phyloP scores from a whole-genome alignment of 2,888 invertebrate genomes.

The Pollenia amentaria region DNA sequence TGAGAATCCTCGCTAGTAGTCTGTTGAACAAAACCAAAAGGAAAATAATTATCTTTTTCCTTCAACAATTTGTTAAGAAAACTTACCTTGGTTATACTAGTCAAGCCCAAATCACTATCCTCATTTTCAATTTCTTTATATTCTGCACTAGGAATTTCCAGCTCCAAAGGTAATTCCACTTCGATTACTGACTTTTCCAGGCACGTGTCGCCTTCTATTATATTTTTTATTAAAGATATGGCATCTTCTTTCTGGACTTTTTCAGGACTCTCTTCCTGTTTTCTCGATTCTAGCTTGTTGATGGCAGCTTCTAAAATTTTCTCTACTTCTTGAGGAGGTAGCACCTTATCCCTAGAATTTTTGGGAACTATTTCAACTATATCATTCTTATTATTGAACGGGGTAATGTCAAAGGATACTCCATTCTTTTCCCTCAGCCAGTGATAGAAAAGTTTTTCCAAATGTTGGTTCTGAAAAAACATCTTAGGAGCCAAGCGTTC shows the following conservation, averaged over 20 bases:
- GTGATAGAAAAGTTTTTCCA: conserved; percentile 81
- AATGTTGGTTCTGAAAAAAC: conserved; percentile 79
- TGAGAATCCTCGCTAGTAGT: conserved; percentile 80
- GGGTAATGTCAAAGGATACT: conserved; percentile 79
- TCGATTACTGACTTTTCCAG: conserved; percentile 46
- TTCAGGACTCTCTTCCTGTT: not conserved
- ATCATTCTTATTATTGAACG: conserved; percentile 74
- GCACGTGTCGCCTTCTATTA: conserved; percentile 2
- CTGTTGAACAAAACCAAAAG: conserved; percentile 66
- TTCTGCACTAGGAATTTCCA: not conserved
- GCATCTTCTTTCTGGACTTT: conserved; percentile 52
- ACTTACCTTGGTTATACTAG: conserved; percentile 61
- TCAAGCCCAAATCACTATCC: conserved; percentile 64
- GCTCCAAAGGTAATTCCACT: conserved; percentile 55
- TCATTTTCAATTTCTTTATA: not conserved
- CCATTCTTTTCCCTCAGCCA: conserved; percentile 82
- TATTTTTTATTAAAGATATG: conserved; percentile 46
- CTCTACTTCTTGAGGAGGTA: conserved; percentile 77
- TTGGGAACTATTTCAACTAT: conserved; percentile 71
- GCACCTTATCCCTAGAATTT: conserved; percentile 69
- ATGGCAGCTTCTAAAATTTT: conserved; percentile 79
- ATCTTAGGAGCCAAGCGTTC: conserved; percentile 77
- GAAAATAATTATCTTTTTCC: not conserved
- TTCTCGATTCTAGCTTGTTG: conserved; percentile 75
- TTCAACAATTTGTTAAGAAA: not conserved